Base-by-base conservation (phyloP, 2,888 invertebrate species). In the Craniophora ligustri region DNA sequence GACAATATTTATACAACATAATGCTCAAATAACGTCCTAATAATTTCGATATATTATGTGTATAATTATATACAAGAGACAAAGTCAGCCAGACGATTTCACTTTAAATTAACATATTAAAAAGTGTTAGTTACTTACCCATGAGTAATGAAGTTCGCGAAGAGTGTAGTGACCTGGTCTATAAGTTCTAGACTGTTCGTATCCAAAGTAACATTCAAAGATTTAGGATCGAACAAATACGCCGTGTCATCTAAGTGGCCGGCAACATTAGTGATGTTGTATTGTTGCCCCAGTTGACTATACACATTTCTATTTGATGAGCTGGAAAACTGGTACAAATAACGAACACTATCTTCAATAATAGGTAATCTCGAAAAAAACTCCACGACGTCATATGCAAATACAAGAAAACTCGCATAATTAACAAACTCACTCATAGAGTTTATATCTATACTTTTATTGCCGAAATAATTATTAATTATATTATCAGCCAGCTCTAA, bases 291-390 rank as follows among this genome's bases (percentile, higher is more conserved):
- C 4, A 8, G 7, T 19, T 4, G 1, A 8, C 13, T 19, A 13
- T 19, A 19, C 10, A 41, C 19, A 18, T 41, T 41, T 6, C 30
- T 18, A 13, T 13, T 41, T 13, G 41, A 41, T 1, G 10, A 5
- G 13, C 41, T 31, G 7, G 41, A 41, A 41, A 41, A 41, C 31
- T 41, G 41, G 13, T 41, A 41, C 14, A 13, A 8, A 14, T 41
- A 41, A 31, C 31, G 8, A 19, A 4, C 3, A 19, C 19, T 31
- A 19, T 30, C 8, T 11, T 13, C 13, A 19, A 19, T 10, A 3
- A 19, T 13, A 13, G 41, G 41, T 10, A 41, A 18, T 2, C 4
- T 30, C 13, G 13, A 7, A 41, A 41, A 41, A 19, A 19, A 41
- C 8, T 6, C 8, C 5, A 19, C 19, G 3, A 19, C 2, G 19